Base-by-base conservation (phyloP, 2,113 vertebrate genomes). In the Scytalopus superciliaris region DNA sequence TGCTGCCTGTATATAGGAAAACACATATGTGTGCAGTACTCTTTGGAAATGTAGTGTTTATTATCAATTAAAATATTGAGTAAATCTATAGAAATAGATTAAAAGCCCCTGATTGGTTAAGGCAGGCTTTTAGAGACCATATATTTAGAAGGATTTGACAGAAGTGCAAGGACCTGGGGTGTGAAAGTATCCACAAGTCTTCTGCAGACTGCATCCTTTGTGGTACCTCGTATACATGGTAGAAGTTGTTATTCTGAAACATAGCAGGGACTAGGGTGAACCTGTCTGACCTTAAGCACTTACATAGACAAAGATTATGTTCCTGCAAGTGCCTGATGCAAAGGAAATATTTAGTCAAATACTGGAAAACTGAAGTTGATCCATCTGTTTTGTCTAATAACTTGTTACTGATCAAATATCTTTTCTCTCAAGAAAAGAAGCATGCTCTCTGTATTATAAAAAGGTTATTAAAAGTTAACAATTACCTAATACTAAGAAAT, bases 21-120 rank as follows among this genome's bases (percentile, higher is more conserved):
- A 4, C 17, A 68, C 9, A 7, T 18, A 4, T 0, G 0, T 8
- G 3, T 70, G 12, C n/a, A 69, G 19, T 68, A 7, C 35, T 47
- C 8, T 33, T 78, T 40, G 49, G 44, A 90, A 90, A 40, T 27
- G 0, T 14, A 21, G n/a, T 35, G 18, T 37, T 40, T 76, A 39
- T 37, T 53, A 22, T 30, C 9, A 59, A 1, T 57, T 68, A 66
- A 75, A 80, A 37, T 39, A 60, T 0, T 80, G 30, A 50, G 3
- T 52, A 5, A 62, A 31, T 53, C 27, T 42, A 22, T 37, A 67
- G 66, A 56, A 89, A 50, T 28, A 39, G 31, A 18, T 13, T 33
- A 50, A 93, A 74, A 6, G 1, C 12, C 28, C 28, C 4, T 39
- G 14, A 14, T 28, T 80, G 13, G 40, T 76, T 27, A 33, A 53